Percentiles rank a stretch among this genome's conserved stretches.
Conservation (phyloP, 1,140 invertebrate genomes). For the Agraylea sexmaculata region DNA sequence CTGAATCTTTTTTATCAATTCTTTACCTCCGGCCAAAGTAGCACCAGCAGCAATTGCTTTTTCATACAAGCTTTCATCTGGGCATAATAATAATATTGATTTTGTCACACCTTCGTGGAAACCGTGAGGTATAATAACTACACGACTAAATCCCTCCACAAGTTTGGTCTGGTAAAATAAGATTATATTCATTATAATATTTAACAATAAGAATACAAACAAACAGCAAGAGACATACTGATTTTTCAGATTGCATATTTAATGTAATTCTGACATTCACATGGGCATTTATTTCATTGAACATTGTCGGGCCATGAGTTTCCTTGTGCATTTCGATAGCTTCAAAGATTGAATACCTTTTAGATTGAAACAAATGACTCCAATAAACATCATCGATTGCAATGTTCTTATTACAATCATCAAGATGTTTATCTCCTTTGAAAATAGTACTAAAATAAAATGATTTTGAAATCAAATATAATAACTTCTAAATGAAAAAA, state of each 20-base stretch:
- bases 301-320: conserved; percentile 64
- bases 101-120: conserved; percentile 53
- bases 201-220: not conserved
- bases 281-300: conserved; percentile 52
- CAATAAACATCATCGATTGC: conserved; percentile 51
- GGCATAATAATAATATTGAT: conserved; percentile 59
- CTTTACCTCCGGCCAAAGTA: conserved; percentile 49
- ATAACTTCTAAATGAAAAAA: not conserved
- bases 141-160: conserved; percentile 48
- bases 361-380: conserved; percentile 39
- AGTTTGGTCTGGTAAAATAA: conserved; percentile 42
- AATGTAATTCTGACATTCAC: conserved; percentile 57
- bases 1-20: conserved; percentile 63
- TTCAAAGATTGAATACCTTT: conserved; percentile 52
- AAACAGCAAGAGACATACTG: conserved; percentile 22
- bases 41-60: conserved; percentile 56
- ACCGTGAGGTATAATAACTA: conserved; percentile 47
- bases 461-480: not conserved
- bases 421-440: conserved; percentile 27
- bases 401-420: conserved; percentile 37
- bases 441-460: conserved; percentile 9
- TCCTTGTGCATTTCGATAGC: conserved; percentile 63
- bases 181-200: conserved; percentile 14
- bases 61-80: conserved; percentile 43
- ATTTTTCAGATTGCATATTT: conserved; percentile 53